A percentile compares a stretch with the other conserved stretches of the same genome.
These are phyloP conservation scores for Eulemur rubriventer DNA, from an alignment of 2,797 vertebrate genomes.

Conservation along the genomic window DNA sequence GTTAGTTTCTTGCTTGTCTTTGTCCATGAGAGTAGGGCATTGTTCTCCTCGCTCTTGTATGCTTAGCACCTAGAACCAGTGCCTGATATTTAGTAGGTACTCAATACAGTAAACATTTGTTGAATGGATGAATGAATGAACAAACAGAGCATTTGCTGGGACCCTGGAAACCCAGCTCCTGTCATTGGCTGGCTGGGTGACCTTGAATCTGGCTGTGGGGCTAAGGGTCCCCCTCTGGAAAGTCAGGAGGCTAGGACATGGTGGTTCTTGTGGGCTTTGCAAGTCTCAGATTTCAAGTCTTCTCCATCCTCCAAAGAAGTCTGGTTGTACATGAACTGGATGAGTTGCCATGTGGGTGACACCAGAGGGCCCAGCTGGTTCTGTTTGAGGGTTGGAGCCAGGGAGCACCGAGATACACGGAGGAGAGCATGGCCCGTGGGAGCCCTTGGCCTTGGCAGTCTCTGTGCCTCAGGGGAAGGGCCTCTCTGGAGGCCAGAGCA, in stretches of 20 bases:
- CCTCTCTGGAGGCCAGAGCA: background rate
- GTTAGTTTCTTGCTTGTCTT: background rate
- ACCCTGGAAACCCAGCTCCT: background rate
- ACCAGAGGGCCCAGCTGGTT: background rate
- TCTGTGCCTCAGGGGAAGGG: background rate
- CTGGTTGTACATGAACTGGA: background rate
- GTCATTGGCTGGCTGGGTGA: background rate
- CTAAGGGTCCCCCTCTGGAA: background rate
- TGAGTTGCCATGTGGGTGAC: background rate
- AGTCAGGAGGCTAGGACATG: background rate
- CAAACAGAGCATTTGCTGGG: background rate
- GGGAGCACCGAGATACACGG: background rate
- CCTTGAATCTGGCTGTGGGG: background rate
- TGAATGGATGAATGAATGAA: background rate
- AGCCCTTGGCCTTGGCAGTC: background rate
- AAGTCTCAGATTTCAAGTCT: background rate
- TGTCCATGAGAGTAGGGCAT: background rate
- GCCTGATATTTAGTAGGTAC: background rate
- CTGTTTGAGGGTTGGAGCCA: background rate
- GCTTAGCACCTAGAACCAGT: background rate
- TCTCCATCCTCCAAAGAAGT: background rate
- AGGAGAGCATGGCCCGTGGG: background rate
- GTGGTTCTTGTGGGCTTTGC: background rate
- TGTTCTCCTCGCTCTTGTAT: background rate
- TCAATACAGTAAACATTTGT: background rate